Percentiles rank a stretch among this genome's conserved stretches.
These are phyloP conservation scores for Phaonia tiefii DNA, from an alignment of 2,888 invertebrate species.

Conservation along the genomic window DNA sequence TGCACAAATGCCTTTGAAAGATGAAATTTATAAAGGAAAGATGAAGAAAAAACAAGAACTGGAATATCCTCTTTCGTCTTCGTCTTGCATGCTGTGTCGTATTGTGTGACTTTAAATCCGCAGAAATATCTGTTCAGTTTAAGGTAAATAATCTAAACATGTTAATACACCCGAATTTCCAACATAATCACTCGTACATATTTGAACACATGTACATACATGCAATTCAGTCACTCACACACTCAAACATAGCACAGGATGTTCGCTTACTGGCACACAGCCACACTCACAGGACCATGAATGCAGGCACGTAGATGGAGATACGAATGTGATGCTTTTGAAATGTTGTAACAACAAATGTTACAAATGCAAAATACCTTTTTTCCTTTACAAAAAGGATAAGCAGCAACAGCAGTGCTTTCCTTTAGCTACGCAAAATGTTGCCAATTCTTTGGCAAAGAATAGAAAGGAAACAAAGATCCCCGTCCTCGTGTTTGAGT, in stretches of 20 bases:
- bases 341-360: conserved; percentile 49
- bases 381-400: conserved; percentile 24
- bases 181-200: conserved; percentile 35
- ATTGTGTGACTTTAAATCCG: not conserved
- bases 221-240: too few relatives aligned
- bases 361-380: conserved; percentile 55
- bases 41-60: conserved; percentile 28
- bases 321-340: conserved; percentile 23
- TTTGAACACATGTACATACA: not conserved
- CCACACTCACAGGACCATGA: not conserved
- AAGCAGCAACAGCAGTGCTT: not conserved
- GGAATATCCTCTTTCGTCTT: conserved; percentile 51
- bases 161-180: conserved; percentile 59
- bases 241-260: not conserved
- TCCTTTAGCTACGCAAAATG: not conserved
- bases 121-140: conserved; percentile 37
- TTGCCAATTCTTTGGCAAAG: conserved; percentile 1
- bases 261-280: not conserved
- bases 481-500: not conserved
- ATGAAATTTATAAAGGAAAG: not conserved
- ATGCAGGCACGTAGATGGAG: conserved; percentile 8
- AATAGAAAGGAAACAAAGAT: conserved; percentile 6
- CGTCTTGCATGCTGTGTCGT: not conserved
- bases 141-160: conserved; percentile 67
- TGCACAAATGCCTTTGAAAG: conserved; percentile 20